Conservation (phyloP, 2,888 invertebrate species). For the Linnaemya vulpina region DNA sequence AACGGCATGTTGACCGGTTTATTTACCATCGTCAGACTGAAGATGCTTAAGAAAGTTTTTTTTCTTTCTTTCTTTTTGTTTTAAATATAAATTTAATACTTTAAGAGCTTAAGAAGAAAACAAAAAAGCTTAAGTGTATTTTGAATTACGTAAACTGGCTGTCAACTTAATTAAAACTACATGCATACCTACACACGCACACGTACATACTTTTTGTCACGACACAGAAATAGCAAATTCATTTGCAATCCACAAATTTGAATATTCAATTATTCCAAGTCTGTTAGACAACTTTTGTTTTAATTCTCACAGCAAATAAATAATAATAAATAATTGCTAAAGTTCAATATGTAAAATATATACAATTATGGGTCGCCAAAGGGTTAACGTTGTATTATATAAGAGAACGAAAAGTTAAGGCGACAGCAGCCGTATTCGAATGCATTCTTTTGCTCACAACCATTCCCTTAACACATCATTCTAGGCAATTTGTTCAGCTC, state of each 20-base stretch:
- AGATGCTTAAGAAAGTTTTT: conserved; percentile 10
- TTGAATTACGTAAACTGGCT: neutral
- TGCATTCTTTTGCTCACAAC: conserved; percentile 9
- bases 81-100: conserved; percentile 10
- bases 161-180: no score
- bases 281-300: no score
- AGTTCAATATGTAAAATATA: no score
- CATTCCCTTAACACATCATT: conserved; percentile 42
- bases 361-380: neutral
- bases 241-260: no score
- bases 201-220: no score
- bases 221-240: no score
- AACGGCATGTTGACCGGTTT: conserved; percentile 30
- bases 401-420: conserved; percentile 23
- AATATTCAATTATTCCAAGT: no score
- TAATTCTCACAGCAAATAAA: neutral
- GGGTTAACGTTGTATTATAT: conserved; percentile 47
- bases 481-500: conserved; percentile 49
- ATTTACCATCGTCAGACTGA: conserved; percentile 25
- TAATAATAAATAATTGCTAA: no score
- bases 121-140: neutral
- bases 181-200: no score
- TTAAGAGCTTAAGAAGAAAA: neutral
- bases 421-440: neutral
- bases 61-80: no score